Evolutionary conservation across 92 coral and sea anemone species (phyloP).

Genomic region (Diadumene lineata): DNA sequence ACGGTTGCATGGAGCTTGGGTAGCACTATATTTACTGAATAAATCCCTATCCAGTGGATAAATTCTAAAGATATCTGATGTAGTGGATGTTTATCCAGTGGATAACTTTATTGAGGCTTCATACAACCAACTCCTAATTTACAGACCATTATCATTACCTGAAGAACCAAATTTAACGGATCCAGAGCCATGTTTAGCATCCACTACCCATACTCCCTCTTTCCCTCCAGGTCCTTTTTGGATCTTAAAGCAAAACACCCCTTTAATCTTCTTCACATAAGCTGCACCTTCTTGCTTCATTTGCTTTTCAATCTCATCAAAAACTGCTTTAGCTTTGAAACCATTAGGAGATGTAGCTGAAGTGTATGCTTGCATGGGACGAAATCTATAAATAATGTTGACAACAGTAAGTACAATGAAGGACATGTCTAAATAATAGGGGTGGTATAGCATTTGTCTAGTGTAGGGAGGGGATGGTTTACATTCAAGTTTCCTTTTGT

Average conservation of each 20-base stretch:
- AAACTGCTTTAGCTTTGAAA: conserved; percentile 82
- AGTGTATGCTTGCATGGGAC: conserved; percentile 59
- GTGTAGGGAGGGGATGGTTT: conserved; percentile 13
- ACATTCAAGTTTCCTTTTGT: too few relatives aligned
- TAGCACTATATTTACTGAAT: too few relatives aligned
- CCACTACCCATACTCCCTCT: conserved; percentile 86
- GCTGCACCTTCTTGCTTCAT: conserved; percentile 80
- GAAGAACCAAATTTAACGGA: conserved; percentile 69
- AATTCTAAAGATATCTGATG: too few relatives aligned
- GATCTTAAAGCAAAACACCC: conserved; percentile 75
- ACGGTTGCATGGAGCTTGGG: too few relatives aligned
- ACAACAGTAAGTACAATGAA: not conserved
- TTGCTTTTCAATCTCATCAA: conserved; percentile 77
- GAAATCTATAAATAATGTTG: conserved; percentile 38
- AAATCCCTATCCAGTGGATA: too few relatives aligned
- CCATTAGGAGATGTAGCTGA: conserved; percentile 59
- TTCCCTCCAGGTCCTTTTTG: conserved; percentile 57
- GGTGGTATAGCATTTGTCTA: too few relatives aligned
- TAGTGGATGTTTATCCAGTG: too few relatives aligned
- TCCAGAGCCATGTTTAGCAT: conserved; percentile 85
- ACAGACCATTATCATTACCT: conserved; percentile 33
- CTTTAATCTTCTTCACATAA: conserved; percentile 84
- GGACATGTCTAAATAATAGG: not conserved
- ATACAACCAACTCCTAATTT: too few relatives aligned
- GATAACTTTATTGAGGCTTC: too few relatives aligned